Base-by-base conservation (phyloP, 2,888 invertebrate genomes). In the Orthosia incerta region DNA sequence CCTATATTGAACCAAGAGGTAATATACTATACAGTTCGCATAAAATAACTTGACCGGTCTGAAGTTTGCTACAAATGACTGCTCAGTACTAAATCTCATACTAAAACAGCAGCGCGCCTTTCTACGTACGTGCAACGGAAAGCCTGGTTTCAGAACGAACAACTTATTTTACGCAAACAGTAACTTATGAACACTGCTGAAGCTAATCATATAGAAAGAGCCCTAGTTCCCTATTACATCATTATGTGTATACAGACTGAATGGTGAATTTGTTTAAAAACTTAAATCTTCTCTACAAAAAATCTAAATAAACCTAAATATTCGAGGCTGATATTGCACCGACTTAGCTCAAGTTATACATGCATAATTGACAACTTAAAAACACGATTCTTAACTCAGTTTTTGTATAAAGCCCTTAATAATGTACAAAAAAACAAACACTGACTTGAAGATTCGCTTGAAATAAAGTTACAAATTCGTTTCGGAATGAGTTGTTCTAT, bases 401-500 rank as follows among this genome's bases (percentile, higher is more conserved):
- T 20, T 20, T 15, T 31, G 15, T 56, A 20, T 26, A 16, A 26
- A 56, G 12, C 11, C 1, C 4, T 56, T 5, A 72, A 72, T 20
- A 4, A 15, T 31, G 12, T 56, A 39, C 45, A 50, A 53, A 63
- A 53, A 75, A 63, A 31, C 23, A 48, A 65, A 26, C 51, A 26
- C n/a, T 51, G 53, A 2, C 70, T 39, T 1, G 7, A 70, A 55
- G 45, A 5, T 70, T 55, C 31, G 55, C 70, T 70, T 50, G 13
- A 16, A 13, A 20, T 45, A 18, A 71, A 56, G 51, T 56, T 39
- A 56, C 20, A 45, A 31, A 55, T 56, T 56, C 20, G 18, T 26
- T 50, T 26, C 39, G n/a, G 48, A 26, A 50, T 26, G 20, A 31
- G 18, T 31, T 67, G 20, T 23, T 39, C 15, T 26, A 39, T 46